Conservation (phyloP, 2,113 vertebrate genomes). For the Rhabdornis inornatus region DNA sequence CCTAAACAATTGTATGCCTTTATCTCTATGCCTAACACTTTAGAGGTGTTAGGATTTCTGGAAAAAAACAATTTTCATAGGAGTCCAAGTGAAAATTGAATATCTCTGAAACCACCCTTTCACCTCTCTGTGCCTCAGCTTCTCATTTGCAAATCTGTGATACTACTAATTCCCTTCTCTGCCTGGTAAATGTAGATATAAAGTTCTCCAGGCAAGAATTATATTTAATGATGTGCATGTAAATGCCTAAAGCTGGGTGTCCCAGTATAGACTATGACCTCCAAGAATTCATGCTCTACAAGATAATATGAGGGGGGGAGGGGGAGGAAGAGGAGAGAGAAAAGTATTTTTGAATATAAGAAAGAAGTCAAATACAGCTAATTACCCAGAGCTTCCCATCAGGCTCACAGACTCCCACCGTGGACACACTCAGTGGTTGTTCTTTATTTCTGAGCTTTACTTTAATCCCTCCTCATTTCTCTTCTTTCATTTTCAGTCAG, state of each 20-base stretch:
- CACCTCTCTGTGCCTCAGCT: neutral
- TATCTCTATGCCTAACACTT: neutral
- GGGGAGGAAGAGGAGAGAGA: neutral
- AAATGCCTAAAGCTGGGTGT: neutral
- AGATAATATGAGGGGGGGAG: neutral
- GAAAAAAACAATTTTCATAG: neutral
- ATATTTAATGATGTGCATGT: neutral
- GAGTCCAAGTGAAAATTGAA: neutral
- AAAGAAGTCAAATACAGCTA: constrained; percentile 7
- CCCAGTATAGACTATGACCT: neutral
- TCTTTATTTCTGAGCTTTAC: constrained; percentile 52
- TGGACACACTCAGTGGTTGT: constrained; percentile 36
- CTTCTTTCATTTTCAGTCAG: constrained; percentile 55
- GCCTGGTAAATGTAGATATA: neutral
- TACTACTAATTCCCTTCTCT: neutral
- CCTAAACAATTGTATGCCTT: neutral
- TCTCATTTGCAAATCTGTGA: neutral
- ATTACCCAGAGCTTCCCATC: constrained; percentile 27
- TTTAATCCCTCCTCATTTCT: constrained; percentile 65
- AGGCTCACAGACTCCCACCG: constrained; percentile 7
- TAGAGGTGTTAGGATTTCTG: neutral
- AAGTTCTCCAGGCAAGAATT: neutral
- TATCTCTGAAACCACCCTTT: neutral
- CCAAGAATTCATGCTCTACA: neutral
- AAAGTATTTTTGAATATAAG: neutral